Percentiles rank a stretch among this genome's conserved stretches.
Evolutionary conservation across 2,888 invertebrate genomes (phyloP).

Genomic region (Stictocephala bisonia): DNA sequence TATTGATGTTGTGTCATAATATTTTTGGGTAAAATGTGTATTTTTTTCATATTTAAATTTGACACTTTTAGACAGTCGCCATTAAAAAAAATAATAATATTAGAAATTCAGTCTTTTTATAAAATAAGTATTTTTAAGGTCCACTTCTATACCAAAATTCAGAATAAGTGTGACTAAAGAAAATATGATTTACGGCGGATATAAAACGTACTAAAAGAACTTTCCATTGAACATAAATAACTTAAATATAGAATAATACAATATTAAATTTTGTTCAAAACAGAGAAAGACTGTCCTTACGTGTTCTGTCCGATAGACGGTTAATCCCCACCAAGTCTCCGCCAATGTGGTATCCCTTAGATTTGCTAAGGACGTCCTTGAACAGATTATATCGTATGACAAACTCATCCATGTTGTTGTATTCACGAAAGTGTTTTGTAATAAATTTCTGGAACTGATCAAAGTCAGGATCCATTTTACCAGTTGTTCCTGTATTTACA

Average conservation of each 20-base stretch:
- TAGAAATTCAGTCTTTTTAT: too few species aligned
- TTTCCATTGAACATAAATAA: not conserved
- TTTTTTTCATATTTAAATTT: too few species aligned
- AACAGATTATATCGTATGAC: not conserved
- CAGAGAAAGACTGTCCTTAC: not conserved
- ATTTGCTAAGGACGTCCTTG: not conserved
- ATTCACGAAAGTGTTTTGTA: not conserved
- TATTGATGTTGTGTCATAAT: too few species aligned
- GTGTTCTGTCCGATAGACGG: slow-evolving; percentile 3
- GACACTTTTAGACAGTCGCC: too few species aligned
- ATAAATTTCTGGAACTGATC: slow-evolving; percentile 17
- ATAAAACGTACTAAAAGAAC: too few species aligned
- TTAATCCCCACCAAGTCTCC: slow-evolving; percentile 6
- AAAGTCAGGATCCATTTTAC: not conserved
- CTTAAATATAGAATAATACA: not conserved
- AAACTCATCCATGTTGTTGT: slow-evolving; percentile 21
- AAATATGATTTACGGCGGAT: too few species aligned
- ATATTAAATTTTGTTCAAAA: not conserved
- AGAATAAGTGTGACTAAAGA: too few species aligned
- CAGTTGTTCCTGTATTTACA: not conserved
- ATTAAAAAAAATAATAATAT: too few species aligned
- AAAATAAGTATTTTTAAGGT: too few species aligned
- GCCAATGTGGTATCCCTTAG: not conserved
- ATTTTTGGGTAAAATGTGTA: too few species aligned
- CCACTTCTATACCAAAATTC: too few species aligned